Evolutionary conservation across 2,797 vertebrate species (phyloP).

Genomic region (Benthosema pterotum): DNA sequence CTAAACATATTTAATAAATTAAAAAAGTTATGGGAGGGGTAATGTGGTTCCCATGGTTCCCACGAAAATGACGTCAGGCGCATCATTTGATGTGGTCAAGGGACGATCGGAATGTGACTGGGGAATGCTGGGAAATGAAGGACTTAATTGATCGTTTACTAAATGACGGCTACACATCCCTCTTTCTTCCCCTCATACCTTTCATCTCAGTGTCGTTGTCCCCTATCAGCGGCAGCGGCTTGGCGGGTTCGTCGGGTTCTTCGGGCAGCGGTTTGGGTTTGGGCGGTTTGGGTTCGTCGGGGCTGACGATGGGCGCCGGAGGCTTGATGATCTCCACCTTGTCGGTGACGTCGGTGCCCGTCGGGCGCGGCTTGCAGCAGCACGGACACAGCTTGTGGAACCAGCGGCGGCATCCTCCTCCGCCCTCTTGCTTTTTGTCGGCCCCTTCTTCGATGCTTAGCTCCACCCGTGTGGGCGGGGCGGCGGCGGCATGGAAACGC

Average conservation of each 20-base stretch:
- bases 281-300: neutral
- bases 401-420: constrained; percentile 62
- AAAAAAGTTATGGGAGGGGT: too few relatives aligned
- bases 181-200: constrained; percentile 43
- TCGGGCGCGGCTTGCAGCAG: constrained; percentile 66
- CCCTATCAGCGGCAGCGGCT: constrained; percentile 52
- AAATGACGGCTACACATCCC: neutral
- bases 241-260: constrained; percentile 37
- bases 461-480: constrained; percentile 67
- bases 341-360: constrained; percentile 58
- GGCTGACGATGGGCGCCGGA: neutral
- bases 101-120: too few relatives aligned
- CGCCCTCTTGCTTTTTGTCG: constrained; percentile 61
- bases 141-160: too few relatives aligned
- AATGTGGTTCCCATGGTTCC: too few relatives aligned
- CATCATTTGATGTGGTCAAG: too few relatives aligned
- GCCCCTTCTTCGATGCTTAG: constrained; percentile 59
- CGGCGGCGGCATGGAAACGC: constrained; percentile 71
- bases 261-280: constrained; percentile 6
- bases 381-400: constrained; percentile 74
- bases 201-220: constrained; percentile 68
- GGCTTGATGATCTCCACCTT: constrained; percentile 46
- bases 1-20: too few relatives aligned
- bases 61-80: too few relatives aligned
- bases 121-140: too few relatives aligned